Evolutionary conservation across 2,797 vertebrate species (phyloP), one percentile per base, ranked within the genome.

Genomic region (Sternarchorhynchus goeldii): DNA sequence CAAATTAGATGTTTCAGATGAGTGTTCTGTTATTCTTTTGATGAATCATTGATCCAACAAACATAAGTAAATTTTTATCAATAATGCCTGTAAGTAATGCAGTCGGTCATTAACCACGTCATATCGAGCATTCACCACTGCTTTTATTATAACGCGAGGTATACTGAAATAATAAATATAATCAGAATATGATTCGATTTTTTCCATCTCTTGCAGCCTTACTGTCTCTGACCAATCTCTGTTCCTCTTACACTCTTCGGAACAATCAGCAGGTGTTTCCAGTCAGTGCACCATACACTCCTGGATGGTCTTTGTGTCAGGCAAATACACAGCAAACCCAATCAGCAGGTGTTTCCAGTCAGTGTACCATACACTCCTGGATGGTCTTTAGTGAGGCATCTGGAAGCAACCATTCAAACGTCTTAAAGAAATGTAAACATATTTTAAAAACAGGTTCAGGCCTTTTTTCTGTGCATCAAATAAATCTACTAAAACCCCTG

Each of bases 341-440:
- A 58, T 56, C 55, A 56, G 36, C 67, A 70, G 67, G 67, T 70
- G 67, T 20, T 70, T 70, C 50, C 7, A 14, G 67, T 50, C 67
- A n/a, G 56, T 25, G 32, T 31, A 68, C 39, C 66, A 68, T 39
- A 16, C 66, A 17, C 36, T 41, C 63, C 14, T 67, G 14, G 50
- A 50, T 41, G 41, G 21, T 50, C 29, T 41, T 67, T 25, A 6
- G 1, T 29, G 21, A 41, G 66, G 20, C 8, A 50, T 21, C 50
- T 53, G 41, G 65, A 68, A 17, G 17, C 45, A 56, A 55, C 25
- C 67, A 70, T 39, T 70, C 31, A n/a, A 32, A 56, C 67, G 56
- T n/a, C 67, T 56, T 5, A 70, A 25, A 25, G 25, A 25, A 25
- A 25, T 25, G 25, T 25, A 25, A 25, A 25, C 25, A 25, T 25